Percentiles rank a stretch among this genome's conserved stretches.
These are phyloP conservation scores for Catocala sponsa DNA, from an alignment of 2,888 invertebrate genomes.

Conservation along the genomic window DNA sequence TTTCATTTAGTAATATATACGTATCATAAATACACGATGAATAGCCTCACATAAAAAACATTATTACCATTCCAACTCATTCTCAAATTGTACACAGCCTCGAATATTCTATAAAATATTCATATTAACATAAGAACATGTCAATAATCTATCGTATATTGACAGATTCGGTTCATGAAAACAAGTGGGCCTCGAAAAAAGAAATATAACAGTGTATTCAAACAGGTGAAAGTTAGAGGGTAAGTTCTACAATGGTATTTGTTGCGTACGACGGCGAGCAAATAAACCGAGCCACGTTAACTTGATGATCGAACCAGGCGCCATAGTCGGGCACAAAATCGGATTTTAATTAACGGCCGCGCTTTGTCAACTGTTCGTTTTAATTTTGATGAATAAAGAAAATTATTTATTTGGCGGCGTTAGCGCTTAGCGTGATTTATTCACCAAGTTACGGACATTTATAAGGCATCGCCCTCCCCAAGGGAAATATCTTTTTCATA, in stretches of 20 bases:
- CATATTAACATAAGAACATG: conserved; percentile 43
- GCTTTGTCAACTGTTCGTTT: conserved; percentile 86
- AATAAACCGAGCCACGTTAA: conserved; percentile 59
- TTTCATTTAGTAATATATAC: background rate
- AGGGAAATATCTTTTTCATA: conserved; percentile 78
- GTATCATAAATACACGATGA: background rate
- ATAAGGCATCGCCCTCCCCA: conserved; percentile 69
- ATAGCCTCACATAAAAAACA: conserved; percentile 9
- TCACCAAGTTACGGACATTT: conserved; percentile 75
- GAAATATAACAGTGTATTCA: conserved; percentile 44
- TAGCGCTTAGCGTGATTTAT: conserved; percentile 83
- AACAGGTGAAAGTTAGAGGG: conserved; percentile 37
- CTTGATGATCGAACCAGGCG: conserved; percentile 47
- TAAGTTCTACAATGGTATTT: conserved; percentile 63
- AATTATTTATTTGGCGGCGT: conserved; percentile 85
- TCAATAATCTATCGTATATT: conserved; percentile 47
- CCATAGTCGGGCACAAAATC: conserved; percentile 69
- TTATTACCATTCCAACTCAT: conserved; percentile 14
- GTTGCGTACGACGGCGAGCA: conserved; percentile 50
- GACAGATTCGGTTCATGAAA: conserved; percentile 50
- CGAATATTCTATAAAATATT: conserved; percentile 41
- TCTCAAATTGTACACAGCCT: conserved; percentile 17
- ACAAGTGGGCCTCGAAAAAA: conserved; percentile 46
- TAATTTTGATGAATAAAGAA: conserved; percentile 88
- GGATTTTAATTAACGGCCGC: conserved; percentile 81